Conservation (phyloP, 35 echinoderm and acorn worm species). For the Apostichopus japonicus region DNA sequence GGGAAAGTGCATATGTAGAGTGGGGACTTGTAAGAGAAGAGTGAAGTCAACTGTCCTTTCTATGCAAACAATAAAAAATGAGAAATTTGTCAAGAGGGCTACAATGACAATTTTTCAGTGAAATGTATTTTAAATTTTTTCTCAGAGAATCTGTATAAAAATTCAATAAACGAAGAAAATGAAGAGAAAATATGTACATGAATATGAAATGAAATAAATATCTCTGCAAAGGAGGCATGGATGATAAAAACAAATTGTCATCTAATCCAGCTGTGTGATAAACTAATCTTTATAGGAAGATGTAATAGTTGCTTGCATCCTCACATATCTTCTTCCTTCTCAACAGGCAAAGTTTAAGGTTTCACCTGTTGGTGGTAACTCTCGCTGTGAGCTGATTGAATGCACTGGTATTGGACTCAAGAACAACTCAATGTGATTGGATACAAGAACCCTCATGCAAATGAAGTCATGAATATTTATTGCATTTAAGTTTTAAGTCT, state of each 20-base stretch:
- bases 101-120: no score
- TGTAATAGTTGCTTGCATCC: neutral
- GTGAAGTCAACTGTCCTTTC: no score
- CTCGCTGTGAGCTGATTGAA: constrained; percentile 80
- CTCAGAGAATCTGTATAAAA: neutral
- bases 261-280: neutral
- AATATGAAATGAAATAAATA: neutral
- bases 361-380: constrained; percentile 43
- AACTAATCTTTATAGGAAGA: neutral
- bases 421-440: constrained; percentile 47
- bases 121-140: neutral
- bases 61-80: neutral
- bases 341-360: constrained; percentile 89
- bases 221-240: neutral
- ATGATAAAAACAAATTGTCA: neutral
- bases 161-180: no score
- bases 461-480: no score
- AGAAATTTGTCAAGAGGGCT: neutral
- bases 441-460: neutral
- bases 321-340: neutral
- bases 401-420: constrained; percentile 87
- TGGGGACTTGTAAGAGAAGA: no score
- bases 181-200: neutral
- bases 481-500: no score
- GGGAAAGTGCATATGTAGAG: no score